Conservation (phyloP, 2,888 invertebrate species). For the Eristalis tenax region DNA sequence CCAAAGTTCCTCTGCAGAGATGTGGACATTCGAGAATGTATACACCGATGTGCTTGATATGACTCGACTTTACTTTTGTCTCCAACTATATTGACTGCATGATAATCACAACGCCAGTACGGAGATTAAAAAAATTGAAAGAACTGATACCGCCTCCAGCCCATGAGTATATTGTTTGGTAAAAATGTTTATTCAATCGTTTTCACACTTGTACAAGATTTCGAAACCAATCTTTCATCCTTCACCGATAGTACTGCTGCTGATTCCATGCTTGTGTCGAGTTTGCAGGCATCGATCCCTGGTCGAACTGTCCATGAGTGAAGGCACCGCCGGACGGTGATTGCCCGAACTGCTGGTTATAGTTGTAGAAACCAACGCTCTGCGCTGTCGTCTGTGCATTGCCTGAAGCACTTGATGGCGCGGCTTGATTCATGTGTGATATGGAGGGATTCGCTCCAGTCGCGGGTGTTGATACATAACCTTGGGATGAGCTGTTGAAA, state of each 20-base stretch:
- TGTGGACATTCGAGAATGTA: too few species aligned
- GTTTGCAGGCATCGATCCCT: slow-evolving; percentile 38
- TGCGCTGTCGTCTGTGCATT: slow-evolving; percentile 46
- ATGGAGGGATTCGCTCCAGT: slow-evolving; percentile 15
- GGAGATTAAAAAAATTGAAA: too few species aligned
- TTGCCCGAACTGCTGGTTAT: slow-evolving; percentile 59
- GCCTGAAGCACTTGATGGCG: slow-evolving; percentile 12
- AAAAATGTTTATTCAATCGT: slow-evolving; percentile 26
- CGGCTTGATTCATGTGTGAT: slow-evolving; percentile 23
- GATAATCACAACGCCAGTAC: too few species aligned
- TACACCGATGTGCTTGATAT: too few species aligned
- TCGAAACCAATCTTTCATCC: slow-evolving; percentile 1
- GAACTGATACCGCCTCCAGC: too few species aligned
- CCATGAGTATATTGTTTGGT: neutral
- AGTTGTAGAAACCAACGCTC: slow-evolving; percentile 62
- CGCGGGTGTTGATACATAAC: slow-evolving; percentile 46
- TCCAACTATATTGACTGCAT: too few species aligned
- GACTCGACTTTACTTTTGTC: too few species aligned
- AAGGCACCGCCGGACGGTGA: neutral
- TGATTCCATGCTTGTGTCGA: slow-evolving; percentile 51
- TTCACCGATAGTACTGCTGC: slow-evolving; percentile 62
- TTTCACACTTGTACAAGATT: slow-evolving; percentile 26
- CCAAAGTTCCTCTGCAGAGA: too few species aligned
- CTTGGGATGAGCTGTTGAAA: too few species aligned
- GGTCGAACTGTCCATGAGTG: slow-evolving; percentile 57